Percentiles rank a stretch among this genome's conserved stretches.
phyloP scores from a whole-genome alignment of 2,113 vertebrate genomes.

The Alces alces region DNA sequence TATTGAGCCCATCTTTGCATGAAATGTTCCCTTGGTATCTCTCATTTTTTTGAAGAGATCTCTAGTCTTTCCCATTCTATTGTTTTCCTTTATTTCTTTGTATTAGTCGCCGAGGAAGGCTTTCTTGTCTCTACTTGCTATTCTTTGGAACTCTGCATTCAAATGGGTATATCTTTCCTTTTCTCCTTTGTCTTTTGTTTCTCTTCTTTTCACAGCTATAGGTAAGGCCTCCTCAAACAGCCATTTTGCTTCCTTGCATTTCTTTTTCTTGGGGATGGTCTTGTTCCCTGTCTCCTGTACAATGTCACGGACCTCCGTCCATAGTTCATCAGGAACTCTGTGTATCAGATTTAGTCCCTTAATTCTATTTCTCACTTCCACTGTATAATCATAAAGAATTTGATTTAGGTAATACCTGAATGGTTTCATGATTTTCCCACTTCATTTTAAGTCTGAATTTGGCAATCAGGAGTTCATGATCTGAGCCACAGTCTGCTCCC shows the following conservation, averaged over 20 bases:
- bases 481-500: not conserved
- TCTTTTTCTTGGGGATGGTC: not conserved
- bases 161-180: not conserved
- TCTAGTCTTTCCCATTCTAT: not conserved
- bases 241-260: not conserved
- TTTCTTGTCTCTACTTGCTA: not conserved
- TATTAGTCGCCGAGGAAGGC: rapidly evolving
- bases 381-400: not conserved
- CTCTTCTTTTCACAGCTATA: not conserved
- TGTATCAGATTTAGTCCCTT: not conserved
- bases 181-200: not conserved
- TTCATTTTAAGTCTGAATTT: not conserved
- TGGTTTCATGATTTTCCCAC: not conserved
- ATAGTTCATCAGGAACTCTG: not conserved
- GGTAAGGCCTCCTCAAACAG: not conserved
- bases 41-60: not conserved
- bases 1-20: not conserved
- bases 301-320: not conserved
- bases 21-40: not conserved
- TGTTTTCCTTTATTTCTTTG: not conserved
- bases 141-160: not conserved
- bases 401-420: not conserved
- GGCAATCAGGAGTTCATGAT: not conserved
- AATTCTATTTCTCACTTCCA: not conserved
- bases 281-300: not conserved